Evolutionary conservation across 1,140 invertebrate genomes (phyloP), one percentile per base, ranked within the genome.

Genomic region (Ceratosolen solmsi): DNA sequence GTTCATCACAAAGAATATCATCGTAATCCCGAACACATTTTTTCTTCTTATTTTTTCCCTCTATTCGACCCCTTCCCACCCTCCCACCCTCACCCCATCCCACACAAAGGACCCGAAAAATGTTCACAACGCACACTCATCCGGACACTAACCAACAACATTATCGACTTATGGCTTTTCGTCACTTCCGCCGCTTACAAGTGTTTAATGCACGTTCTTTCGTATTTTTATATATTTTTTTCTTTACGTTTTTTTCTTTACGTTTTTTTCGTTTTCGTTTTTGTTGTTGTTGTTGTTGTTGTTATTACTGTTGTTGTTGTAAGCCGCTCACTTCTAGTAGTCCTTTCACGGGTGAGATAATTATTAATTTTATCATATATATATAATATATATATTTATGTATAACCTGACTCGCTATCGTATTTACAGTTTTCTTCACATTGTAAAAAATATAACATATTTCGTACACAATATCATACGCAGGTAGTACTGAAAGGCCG

Each of bases 381-480:
- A 83, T 80, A 83, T 87, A 84, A 83, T 86, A 86, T 85, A 83
- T 84, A 85, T 82, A 82, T 82, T 77, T 86, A 86, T 86, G 85
- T 88, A 89, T 89, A 89, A 88, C 87, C 88, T 86, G 87, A 89
- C 73, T 82, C 86, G 84, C 87, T 90, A 90, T 90, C 81, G 89
- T 91, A 91, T 91, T 89, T 91, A 91, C 90, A 91, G 86, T 82
- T 86, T 89, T 89, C 85, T 89, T 89, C 89, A 89, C 87, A 88
- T 90, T 90, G 90, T 91, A 91, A 91, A 91, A 90, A 91, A 91
- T 91, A 91, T 91, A 91, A 91, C 89, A 87, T 90, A 89, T 89
- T 91, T 90, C 87, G 86, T 90, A 90, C 89, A 89, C 87, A 91
- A 90, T 90, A 90, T 89, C 84, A 90, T 90, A 91, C 87, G 89